Evolutionary conservation across 2,888 invertebrate species (phyloP), one percentile per base, ranked within the genome.

Genomic region (Tinea pellionella): DNA sequence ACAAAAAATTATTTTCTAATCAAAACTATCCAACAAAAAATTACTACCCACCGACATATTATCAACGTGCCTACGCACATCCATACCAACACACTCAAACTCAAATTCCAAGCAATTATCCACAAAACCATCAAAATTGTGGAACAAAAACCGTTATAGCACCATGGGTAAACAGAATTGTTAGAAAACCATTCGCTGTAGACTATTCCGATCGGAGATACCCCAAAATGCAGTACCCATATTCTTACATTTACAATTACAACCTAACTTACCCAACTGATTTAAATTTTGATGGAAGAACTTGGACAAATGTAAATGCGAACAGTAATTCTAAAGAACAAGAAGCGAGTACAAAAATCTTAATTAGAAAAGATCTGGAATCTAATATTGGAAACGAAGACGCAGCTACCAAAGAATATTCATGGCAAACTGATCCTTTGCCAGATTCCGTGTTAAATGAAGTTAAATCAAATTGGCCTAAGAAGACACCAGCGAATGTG

Each of bases 351-450:
- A 53, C 53, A 24, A 18, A 53, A 24, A 53, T 53, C 2, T 24
- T 53, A n/a, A 47, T 15, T 2, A 47, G 15, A 8, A 47, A 47
- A 15, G n/a, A 16, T 16, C 12, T 16, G 2, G 47, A 47, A 47
- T 15, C 47, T 47, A 47, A 53, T 19, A 53, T 24, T 1, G 24
- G 24, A 24, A 4, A 2, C 1, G 53, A 24, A 53, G 24, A 24
- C 24, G 4, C 8, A 7, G 4, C 13, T 16, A 51, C 12, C 8
- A 51, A 51, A 53, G 53, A 18, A 53, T 4, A 24, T 24, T 8
- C 69, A 1, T 86, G 85, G 86, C 74, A 80, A 63, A 82, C 80
- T 0, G 71, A 74, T 61, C 69, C 75, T 0, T 59, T 85, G n/a
- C 66, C 80, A 3, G 60, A 63, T 11, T 67, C 74, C 19, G 68